Base-by-base conservation (phyloP, 2,888 invertebrate genomes). In the Acrobasis suavella region DNA sequence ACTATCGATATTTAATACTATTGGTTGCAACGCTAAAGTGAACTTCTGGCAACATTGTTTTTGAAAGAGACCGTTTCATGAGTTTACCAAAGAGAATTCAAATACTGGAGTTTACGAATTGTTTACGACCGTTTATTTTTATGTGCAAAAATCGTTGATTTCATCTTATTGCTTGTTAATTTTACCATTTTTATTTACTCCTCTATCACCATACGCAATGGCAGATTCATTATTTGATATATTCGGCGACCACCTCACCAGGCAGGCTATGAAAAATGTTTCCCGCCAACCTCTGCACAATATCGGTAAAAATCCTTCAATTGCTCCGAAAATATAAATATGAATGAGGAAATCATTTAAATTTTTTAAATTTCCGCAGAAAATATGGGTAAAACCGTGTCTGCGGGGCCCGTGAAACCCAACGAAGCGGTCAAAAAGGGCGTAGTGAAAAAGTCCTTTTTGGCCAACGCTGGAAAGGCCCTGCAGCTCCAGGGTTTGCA, bases 191-290 rank as follows among this genome's bases (percentile, higher is more conserved):
- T 58, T 59, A 37, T n/a, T 8, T 59, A 37, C 1, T 42, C 15
- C 9, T 54, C 8, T 22, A 15, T 39, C 17, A 32, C 1, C n/a
- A 37, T 49, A 61, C 38, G 61, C 50, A n/a, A 90, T 91, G 90
- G 77, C 86, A 49, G 85, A 89, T 59, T 82, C 89, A 12, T 70
- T 89, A 6, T 91, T 89, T 64, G 78, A 86, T 73, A 90, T 91
- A 65, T 91, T 91, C 60, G 86, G 89, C 2, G 87, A 90, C 64
- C 84, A 85, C 62, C 59, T 82, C n/a, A 80, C 80, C 17, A 78
- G 82, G 60, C 83, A 86, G 64, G 68, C 77, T 15, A 71, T 80
- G 51, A 89, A 81, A 78, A 87, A 86, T 84, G 83, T 88, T 64
- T 71, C 81, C 49, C 87, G 89, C 64, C 91, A 89, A 72, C 91